Conservation (phyloP, 2,888 invertebrate species). For the Xanthia icteritia region DNA sequence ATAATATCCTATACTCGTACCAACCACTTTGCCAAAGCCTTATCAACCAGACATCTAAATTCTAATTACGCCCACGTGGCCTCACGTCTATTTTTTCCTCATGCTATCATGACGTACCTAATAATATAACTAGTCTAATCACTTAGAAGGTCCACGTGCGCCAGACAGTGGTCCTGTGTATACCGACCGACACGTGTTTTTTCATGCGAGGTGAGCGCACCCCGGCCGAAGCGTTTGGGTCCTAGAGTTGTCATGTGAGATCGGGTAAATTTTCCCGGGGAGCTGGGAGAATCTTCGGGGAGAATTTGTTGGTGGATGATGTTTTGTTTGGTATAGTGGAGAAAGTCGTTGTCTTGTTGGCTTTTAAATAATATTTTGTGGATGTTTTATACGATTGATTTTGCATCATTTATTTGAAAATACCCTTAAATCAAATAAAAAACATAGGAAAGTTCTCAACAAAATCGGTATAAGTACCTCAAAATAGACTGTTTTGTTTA, state of each 20-base stretch:
- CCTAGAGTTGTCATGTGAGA: slow-evolving; percentile 35
- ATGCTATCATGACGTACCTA: slow-evolving; percentile 31
- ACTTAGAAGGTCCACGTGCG: slow-evolving; percentile 62
- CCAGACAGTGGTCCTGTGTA: slow-evolving; percentile 71
- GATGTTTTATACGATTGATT: neutral
- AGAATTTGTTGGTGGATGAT: neutral
- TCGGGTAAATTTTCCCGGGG: slow-evolving; percentile 47
- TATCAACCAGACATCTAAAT: slow-evolving; percentile 9
- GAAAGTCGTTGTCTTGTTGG: neutral
- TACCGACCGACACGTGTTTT: slow-evolving; percentile 74
- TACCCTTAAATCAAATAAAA: too few species aligned
- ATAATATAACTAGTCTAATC: slow-evolving; percentile 38
- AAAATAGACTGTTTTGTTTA: neutral
- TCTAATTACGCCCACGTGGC: slow-evolving; percentile 11
- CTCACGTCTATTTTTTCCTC: slow-evolving; percentile 10
- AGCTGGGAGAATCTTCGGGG: slow-evolving; percentile 24
- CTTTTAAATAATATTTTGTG: neutral
- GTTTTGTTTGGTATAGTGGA: neutral
- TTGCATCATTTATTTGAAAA: too few species aligned
- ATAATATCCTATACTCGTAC: neutral
- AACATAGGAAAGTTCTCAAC: neutral
- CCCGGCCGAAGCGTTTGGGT: slow-evolving; percentile 26
- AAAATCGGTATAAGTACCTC: neutral
- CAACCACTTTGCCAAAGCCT: neutral
- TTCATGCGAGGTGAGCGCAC: slow-evolving; percentile 70